Conservation (phyloP, 2,888 invertebrate genomes). For the Thereva unica region DNA sequence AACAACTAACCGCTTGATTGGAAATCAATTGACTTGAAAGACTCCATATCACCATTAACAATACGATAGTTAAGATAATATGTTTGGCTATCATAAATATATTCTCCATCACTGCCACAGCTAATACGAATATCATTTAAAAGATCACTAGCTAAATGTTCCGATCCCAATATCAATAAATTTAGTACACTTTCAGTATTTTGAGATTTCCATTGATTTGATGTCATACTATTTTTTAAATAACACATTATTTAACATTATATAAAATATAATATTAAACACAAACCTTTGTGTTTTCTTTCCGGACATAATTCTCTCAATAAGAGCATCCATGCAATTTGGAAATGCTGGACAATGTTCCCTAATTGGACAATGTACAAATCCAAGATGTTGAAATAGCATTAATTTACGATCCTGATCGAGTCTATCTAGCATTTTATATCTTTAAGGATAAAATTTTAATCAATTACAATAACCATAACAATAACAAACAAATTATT, state of each 20-base stretch:
- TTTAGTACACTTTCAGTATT: constrained; percentile 64
- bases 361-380: constrained; percentile 91
- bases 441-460: constrained; percentile 62
- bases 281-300: constrained; percentile 64
- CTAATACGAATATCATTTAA: constrained; percentile 83
- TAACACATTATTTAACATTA: constrained; percentile 3
- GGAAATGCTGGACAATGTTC: constrained; percentile 92
- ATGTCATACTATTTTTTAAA: constrained; percentile 45
- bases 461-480: not conserved
- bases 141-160: constrained; percentile 84
- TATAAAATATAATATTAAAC: constrained; percentile 19
- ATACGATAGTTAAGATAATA: constrained; percentile 85
- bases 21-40: constrained; percentile 82
- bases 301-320: constrained; percentile 71
- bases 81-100: constrained; percentile 75
- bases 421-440: constrained; percentile 89
- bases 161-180: constrained; percentile 84
- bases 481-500: not conserved
- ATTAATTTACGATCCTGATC: constrained; percentile 94
- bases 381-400: constrained; percentile 92
- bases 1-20: constrained; percentile 77
- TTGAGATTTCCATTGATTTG: constrained; percentile 50
- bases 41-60: constrained; percentile 86
- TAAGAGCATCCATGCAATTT: constrained; percentile 78
- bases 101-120: constrained; percentile 82